Conservation (phyloP, 2,797 vertebrate species). For the Chanos chanos region DNA sequence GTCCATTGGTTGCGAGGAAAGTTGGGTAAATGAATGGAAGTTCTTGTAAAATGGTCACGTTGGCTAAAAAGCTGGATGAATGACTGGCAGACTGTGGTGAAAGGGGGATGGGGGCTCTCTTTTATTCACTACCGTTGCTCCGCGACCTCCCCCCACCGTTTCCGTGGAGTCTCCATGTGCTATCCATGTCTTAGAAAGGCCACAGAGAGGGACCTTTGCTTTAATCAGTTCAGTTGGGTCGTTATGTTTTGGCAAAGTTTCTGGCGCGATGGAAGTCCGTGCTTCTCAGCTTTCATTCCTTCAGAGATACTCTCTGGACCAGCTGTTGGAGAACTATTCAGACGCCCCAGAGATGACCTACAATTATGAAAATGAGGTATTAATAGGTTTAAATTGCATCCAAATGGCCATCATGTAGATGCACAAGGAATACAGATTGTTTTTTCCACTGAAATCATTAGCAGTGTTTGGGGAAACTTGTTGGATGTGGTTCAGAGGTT, state of each 20-base stretch:
- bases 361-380: slow-evolving; percentile 76
- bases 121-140: not conserved
- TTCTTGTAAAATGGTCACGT: no score
- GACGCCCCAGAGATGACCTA: slow-evolving; percentile 70
- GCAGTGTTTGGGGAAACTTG: slow-evolving; percentile 58
- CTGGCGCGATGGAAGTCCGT: slow-evolving; percentile 30
- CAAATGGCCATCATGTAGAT: slow-evolving; percentile 66
- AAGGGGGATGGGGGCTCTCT: not conserved
- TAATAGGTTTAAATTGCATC: slow-evolving; percentile 77
- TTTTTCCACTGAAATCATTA: slow-evolving; percentile 70
- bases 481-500: slow-evolving; percentile 68
- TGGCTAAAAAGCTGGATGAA: no score
- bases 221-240: slow-evolving; percentile 47
- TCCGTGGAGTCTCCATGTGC: slow-evolving; percentile 36
- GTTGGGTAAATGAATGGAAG: no score
- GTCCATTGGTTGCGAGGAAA: no score
- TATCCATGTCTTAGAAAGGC: slow-evolving; percentile 13
- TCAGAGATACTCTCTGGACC: slow-evolving; percentile 54
- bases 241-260: slow-evolving; percentile 42
- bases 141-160: slow-evolving; percentile 4
- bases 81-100: no score
- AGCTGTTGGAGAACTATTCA: slow-evolving; percentile 68
- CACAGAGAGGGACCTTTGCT: slow-evolving; percentile 24
- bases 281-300: slow-evolving; percentile 57
- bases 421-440: slow-evolving; percentile 55